These are phyloP conservation scores for Megalops cyprinoides DNA, from an alignment of 2,797 vertebrate genomes.

Conservation along the genomic window DNA sequence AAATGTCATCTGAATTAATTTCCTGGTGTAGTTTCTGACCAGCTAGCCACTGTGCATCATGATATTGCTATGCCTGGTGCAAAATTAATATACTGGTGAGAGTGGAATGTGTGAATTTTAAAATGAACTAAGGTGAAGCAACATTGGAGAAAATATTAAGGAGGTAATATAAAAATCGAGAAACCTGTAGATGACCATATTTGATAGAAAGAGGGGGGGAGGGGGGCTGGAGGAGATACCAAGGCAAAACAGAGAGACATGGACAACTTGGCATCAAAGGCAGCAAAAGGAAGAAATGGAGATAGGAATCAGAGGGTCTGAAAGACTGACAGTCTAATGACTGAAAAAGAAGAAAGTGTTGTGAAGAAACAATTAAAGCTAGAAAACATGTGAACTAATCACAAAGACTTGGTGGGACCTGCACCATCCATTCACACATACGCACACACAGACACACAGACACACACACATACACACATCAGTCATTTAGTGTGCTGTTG, in stretches of 20 bases:
- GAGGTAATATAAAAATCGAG: no score
- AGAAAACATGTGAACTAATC: no score
- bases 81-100: background rate
- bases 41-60: background rate
- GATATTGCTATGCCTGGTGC: background rate
- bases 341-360: no score
- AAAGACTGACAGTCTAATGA: no score
- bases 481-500: background rate
- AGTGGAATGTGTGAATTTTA: background rate
- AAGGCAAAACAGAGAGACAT: background rate
- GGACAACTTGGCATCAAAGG: no score
- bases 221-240: background rate
- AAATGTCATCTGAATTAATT: background rate
- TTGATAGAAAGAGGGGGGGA: conserved; percentile 9
- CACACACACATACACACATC: conserved; percentile 28
- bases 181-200: background rate
- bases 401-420: no score
- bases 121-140: background rate
- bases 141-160: conserved; percentile 39
- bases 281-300: no score
- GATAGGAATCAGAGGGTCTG: no score
- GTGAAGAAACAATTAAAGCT: no score
- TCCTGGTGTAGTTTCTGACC: background rate
- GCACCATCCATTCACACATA: no score
- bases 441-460: background rate